These are phyloP conservation scores for Branchinecta lindahli DNA, from an alignment of 1,140 invertebrate species.

Conservation along the genomic window DNA sequence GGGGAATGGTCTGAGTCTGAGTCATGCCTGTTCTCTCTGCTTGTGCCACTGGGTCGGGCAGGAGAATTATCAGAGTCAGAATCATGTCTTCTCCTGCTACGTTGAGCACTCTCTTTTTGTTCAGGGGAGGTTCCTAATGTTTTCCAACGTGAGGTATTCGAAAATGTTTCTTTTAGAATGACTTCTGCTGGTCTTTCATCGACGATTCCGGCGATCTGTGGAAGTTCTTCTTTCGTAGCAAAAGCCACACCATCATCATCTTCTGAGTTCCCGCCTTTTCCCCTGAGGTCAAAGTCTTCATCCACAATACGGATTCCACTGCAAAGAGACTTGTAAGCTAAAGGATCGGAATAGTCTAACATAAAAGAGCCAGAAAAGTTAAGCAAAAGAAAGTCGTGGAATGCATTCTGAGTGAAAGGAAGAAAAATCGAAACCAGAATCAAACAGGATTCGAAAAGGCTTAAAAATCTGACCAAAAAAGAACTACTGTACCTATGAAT, in stretches of 20 bases:
- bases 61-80: conserved; percentile 25
- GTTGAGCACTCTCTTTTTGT: too few species aligned
- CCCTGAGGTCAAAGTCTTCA: not conserved
- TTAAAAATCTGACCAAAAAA: too few species aligned
- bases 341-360: too few species aligned
- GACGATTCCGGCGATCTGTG: not conserved
- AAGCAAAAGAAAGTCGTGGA: too few species aligned
- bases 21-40: conserved; percentile 21
- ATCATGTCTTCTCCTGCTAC: conserved; percentile 19
- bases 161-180: not conserved
- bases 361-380: too few species aligned
- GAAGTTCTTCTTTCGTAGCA: not conserved
- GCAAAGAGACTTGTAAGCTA: not conserved
- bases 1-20: conserved; percentile 21
- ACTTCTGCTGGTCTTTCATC: conserved; percentile 3
- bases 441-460: too few species aligned
- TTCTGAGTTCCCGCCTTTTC: not conserved
- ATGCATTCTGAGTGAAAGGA: too few species aligned
- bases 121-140: not conserved
- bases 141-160: not conserved
- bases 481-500: too few species aligned
- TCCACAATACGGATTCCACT: not conserved
- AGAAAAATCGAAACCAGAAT: too few species aligned
- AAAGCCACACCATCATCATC: not conserved
- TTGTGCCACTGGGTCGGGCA: conserved; percentile 26